phyloP scores from a whole-genome alignment of 1,140 invertebrate species.

The Dinothrombium tinctorium region DNA sequence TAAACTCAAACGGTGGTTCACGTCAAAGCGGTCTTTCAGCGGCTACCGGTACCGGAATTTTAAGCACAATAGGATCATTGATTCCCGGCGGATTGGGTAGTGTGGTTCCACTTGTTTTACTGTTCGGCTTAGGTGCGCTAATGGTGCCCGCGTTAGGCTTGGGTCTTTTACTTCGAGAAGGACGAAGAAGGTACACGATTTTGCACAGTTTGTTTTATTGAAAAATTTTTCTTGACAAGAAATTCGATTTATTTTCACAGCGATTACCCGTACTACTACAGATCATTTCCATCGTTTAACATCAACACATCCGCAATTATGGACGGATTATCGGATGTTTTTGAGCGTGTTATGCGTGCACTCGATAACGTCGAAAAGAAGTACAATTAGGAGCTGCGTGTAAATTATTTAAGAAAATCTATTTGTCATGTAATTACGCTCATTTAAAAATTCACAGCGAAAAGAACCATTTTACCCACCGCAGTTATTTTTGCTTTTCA shows the following conservation, averaged over 20 bases:
- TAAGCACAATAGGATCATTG: not conserved
- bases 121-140: not conserved
- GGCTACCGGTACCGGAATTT: not conserved
- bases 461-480: too few species aligned
- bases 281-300: conserved; percentile 10
- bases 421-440: too few species aligned
- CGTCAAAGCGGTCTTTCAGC: not conserved
- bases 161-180: not conserved
- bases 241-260: not conserved
- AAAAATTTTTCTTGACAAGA: too few species aligned
- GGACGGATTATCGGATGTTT: conserved; percentile 14
- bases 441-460: too few species aligned
- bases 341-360: conserved; percentile 14
- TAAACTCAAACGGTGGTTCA: too few species aligned
- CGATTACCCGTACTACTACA: conserved; percentile 1
- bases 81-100: not conserved
- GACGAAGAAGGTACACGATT: not conserved
- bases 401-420: too few species aligned
- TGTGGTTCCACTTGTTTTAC: not conserved
- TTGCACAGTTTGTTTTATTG: too few species aligned
- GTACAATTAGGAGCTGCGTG: conserved; percentile 13
- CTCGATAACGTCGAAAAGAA: conserved; percentile 16
- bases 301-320: conserved; percentile 12
- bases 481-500: too few species aligned
- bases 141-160: conserved; percentile 1